Evolutionary conservation across 2,797 vertebrate genomes (phyloP), one percentile per base, ranked within the genome.

Genomic region (Cynopterus sphinx): DNA sequence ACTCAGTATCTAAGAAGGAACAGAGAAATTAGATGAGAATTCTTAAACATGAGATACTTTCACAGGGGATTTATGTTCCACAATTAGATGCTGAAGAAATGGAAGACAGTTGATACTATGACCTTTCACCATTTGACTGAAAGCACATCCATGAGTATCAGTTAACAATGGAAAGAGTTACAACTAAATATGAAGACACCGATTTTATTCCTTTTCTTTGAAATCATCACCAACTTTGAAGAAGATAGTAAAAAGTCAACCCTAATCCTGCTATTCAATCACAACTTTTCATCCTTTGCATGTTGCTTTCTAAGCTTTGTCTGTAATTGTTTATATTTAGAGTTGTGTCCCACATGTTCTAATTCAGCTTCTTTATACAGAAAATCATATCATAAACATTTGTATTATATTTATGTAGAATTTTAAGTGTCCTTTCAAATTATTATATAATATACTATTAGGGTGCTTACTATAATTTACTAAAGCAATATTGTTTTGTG

Each of bases 161-260:
- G 39, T 82, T 83, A 86, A 78, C n/a, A 85, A 36, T 51, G 16
- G 75, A 87, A 59, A 74, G 3, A 81, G 16, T 84, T 49, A 63
- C 15, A 78, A 24, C 31, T 92, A 65, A 89, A 63, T 67, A 83
- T 65, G 61, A 92, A 96, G 39, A 49, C 26, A 82, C 94, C 67
- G 73, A 85, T 68, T 95, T 87, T 88, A 7, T 78, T 85, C 15
- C 39, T 93, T 92, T 95, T 83, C 90, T 70, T 77, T 85, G 53
- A 87, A 59, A 87, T 74, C 9, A 65, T 93, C 92, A 81, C 31
- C 24, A 90, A 12, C 1, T 49, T 68, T 59, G 39, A 53, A 74
- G 26, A 92, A 95, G 36, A 96, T 59, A 67, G 46, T 74, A 41
- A 77, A 81, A 75, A 77, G 26, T 92, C n/a, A 74, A 17, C 51